Percentiles rank a stretch among this genome's conserved stretches.
phyloP scores from a whole-genome alignment of 2,888 invertebrate genomes.

The Phragmatobia fuliginosa region DNA sequence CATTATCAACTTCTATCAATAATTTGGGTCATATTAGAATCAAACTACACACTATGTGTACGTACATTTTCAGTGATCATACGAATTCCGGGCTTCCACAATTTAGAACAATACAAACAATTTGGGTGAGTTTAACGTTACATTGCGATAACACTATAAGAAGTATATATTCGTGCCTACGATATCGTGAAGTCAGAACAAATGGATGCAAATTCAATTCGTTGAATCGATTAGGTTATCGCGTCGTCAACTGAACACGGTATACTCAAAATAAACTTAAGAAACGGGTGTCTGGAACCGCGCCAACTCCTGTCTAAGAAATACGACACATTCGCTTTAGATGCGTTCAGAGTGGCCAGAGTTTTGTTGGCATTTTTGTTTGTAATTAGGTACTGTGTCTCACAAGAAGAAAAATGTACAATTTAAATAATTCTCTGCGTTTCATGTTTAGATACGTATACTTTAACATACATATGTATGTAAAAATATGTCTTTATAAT shows the following conservation, averaged over 20 bases:
- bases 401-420: background rate
- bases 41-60: constrained; percentile 44
- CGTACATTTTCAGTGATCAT: constrained; percentile 53
- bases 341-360: constrained; percentile 40
- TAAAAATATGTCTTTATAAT: background rate
- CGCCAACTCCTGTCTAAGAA: constrained; percentile 37
- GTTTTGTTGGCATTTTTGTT: constrained; percentile 26
- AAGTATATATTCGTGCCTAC: constrained; percentile 27
- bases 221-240: constrained; percentile 71
- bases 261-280: constrained; percentile 49
- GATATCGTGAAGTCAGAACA: constrained; percentile 41
- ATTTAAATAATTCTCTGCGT: too few relatives aligned
- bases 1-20: constrained; percentile 41
- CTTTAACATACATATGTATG: background rate
- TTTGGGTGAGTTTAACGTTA: constrained; percentile 22
- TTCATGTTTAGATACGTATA: background rate
- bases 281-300: constrained; percentile 32
- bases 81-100: constrained; percentile 27
- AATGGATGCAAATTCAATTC: constrained; percentile 57
- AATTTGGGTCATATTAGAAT: constrained; percentile 31
- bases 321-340: constrained; percentile 43
- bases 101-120: constrained; percentile 17
- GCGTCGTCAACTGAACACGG: constrained; percentile 70
- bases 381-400: constrained; percentile 21
- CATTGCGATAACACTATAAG: constrained; percentile 25